Conservation (phyloP, 2,113 vertebrate genomes). For the Cygnus atratus region DNA sequence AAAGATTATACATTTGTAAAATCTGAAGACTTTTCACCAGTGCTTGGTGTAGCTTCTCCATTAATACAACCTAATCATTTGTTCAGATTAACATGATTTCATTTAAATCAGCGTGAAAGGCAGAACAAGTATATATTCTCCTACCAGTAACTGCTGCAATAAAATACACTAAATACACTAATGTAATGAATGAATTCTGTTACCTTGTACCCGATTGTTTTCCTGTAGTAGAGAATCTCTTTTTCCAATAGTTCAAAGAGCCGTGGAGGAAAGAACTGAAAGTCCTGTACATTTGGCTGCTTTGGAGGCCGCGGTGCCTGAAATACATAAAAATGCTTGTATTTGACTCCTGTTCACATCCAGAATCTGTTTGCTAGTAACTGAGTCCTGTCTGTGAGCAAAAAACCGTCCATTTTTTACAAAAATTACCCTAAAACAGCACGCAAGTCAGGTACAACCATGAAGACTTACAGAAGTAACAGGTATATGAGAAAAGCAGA, state of each 20-base stretch:
- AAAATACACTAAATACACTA: not conserved
- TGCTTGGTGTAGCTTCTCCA: not conserved
- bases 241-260: constrained; percentile 98
- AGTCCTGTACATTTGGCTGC: constrained; percentile 97
- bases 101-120: not conserved
- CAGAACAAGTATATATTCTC: not conserved
- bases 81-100: not conserved
- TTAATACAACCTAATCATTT: not conserved
- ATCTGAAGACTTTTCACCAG: not conserved
- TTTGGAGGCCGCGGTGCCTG: constrained; percentile 97
- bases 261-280: constrained; percentile 97
- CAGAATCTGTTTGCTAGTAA: not conserved
- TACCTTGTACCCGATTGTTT: constrained; percentile 99
- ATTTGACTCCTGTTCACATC: not conserved
- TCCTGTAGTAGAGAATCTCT: constrained; percentile 97
- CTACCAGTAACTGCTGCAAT: not conserved
- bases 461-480: not conserved
- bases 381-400: not conserved
- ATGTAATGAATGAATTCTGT: not conserved
- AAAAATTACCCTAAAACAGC: not conserved
- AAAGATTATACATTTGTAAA: constrained; percentile 6
- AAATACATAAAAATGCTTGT: not conserved
- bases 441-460: not conserved
- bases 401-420: not conserved
- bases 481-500: not conserved